Percentiles rank a stretch among this genome's conserved stretches.
phyloP scores from a whole-genome alignment of 2,797 vertebrate genomes.

The Poeciliopsis gracilis region DNA sequence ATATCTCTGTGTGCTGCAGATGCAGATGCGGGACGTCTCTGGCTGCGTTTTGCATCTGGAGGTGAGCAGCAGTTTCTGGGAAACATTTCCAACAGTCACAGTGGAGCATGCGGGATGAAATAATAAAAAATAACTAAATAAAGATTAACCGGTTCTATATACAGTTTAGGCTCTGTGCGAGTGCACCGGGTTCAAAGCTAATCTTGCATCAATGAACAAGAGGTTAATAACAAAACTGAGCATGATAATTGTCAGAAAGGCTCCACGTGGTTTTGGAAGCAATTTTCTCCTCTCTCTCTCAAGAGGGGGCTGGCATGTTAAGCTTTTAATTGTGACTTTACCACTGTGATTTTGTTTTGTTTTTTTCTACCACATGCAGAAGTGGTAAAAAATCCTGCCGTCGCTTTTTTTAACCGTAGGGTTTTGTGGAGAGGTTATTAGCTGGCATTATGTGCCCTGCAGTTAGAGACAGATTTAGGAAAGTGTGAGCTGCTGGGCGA shows the following conservation, averaged over 20 bases:
- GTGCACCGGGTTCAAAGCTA: neutral
- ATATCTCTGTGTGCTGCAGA: neutral
- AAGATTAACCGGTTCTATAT: neutral
- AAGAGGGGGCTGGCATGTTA: neutral
- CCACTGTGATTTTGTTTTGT: neutral
- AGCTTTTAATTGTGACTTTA: slow-evolving; percentile 8
- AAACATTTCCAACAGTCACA: neutral
- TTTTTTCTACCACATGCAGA: neutral
- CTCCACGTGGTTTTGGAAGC: neutral
- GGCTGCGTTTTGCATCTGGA: neutral
- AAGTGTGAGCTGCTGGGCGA: neutral
- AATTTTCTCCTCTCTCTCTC: neutral
- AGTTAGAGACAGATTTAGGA: neutral
- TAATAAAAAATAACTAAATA: neutral
- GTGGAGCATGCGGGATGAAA: neutral
- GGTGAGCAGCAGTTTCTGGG: neutral
- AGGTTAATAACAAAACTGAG: neutral
- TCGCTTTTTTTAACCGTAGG: neutral
- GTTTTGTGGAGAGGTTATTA: neutral
- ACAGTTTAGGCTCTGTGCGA: neutral
- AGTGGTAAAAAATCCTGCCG: neutral
- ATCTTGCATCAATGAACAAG: neutral
- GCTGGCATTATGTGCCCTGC: neutral
- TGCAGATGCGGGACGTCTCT: neutral
- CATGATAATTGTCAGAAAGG: slow-evolving; percentile 2